Evolutionary conservation across 2,888 invertebrate genomes (phyloP), one percentile per base, ranked within the genome.

Genomic region (Peribatodes rhomboidaria): DNA sequence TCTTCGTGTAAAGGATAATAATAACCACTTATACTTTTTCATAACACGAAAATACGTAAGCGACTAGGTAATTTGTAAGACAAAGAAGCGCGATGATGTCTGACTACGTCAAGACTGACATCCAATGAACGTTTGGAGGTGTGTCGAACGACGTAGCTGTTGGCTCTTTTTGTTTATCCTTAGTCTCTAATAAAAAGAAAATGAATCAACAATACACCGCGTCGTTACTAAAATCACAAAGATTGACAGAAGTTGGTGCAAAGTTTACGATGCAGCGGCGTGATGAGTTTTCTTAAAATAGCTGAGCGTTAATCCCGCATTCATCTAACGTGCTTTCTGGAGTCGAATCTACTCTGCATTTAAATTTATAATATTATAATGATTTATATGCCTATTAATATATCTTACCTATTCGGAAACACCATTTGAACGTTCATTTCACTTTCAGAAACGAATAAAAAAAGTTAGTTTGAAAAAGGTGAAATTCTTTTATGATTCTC

Each of bases 81-180:
- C 44, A 65, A 55, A 59, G 39, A 61, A 18, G 54, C 46, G 31
- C 22, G 22, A 33, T 13, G n/a, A 47, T 18, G 52, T 11, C 16
- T 50, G 35, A 46, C 14, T 54, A 62, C 63, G 65, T 66, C 66
- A 65, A 60, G 41, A 35, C 27, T 27, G 27, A 6, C 52, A 39
- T 41, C 59, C 14, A 31, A n/a, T 59, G 60, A 65, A 35, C 62
- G 70, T 67, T 74, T 65, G 80, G 77, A 82, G 83, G 82, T 79
- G 82, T 83, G 82, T 81, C 83, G 60, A 65, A 52, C 64, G 72
- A 74, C 69, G 77, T 69, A 73, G 72, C 70, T 66, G 68, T 14
- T 54, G 31, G 61, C 67, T 39, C 67, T 65, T 69, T 13, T 47
- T 67, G 64, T 56, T 50, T 56, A 27, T 16, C 42, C 8, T 13